Conservation (phyloP, 2,888 invertebrate genomes). For the Orthosia cruda region DNA sequence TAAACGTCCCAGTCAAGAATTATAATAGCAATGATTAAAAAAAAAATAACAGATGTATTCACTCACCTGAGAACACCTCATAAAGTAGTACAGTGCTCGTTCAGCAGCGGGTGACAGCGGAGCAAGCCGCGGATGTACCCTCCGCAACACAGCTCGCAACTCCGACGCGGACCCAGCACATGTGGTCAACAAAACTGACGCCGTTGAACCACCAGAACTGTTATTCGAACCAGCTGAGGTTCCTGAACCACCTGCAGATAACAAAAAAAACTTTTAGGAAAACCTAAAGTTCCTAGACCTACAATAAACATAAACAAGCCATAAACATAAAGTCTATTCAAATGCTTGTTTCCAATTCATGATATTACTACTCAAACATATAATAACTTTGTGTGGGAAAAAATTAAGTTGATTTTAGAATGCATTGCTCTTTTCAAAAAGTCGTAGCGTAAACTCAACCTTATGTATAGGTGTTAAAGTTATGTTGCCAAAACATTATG, state of each 20-base stretch:
- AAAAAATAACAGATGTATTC: too few species aligned
- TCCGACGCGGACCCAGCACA: conserved; percentile 97
- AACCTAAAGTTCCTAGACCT: too few species aligned
- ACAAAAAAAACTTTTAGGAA: neutral
- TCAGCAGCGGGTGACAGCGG: conserved; percentile 94
- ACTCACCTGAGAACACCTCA: conserved; percentile 96
- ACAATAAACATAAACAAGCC: too few species aligned
- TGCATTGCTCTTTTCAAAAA: too few species aligned
- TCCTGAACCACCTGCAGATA: conserved; percentile 75
- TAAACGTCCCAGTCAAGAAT: too few species aligned
- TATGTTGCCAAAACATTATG: too few species aligned
- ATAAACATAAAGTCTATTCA: neutral
- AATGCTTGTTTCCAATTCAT: neutral
- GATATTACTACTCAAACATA: neutral
- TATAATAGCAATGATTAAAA: too few species aligned
- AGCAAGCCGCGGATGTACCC: conserved; percentile 91
- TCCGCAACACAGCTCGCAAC: conserved; percentile 94
- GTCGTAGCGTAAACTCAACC: too few species aligned
- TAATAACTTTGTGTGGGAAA: too few species aligned
- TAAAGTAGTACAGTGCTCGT: conserved; percentile 97
- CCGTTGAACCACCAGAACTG: conserved; percentile 77
- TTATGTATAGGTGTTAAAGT: too few species aligned
- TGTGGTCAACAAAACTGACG: conserved; percentile 94
- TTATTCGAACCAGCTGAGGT: conserved; percentile 81
- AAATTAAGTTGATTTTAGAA: too few species aligned